These are phyloP conservation scores for Callimorpha dominula DNA, from an alignment of 2,888 invertebrate species.

Conservation along the genomic window DNA sequence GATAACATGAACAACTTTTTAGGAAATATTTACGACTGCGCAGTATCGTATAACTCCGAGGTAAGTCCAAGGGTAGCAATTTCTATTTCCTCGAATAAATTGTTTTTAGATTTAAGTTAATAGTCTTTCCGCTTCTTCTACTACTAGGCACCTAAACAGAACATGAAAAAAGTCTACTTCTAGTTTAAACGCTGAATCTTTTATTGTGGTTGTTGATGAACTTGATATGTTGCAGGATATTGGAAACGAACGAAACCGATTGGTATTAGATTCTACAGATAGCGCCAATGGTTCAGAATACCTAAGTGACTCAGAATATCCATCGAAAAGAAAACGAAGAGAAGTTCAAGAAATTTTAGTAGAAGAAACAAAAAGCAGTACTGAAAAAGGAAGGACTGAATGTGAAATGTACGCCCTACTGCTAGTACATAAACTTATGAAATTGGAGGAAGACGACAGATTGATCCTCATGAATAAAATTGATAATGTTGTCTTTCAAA, in stretches of 20 bases:
- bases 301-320: not conserved
- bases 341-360: not conserved
- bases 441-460: slow-evolving; percentile 10
- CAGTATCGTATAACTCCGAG: too few relatives aligned
- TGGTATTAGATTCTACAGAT: not conserved
- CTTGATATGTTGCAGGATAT: not conserved
- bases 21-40: too few relatives aligned
- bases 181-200: not conserved
- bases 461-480: slow-evolving; percentile 11
- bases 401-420: slow-evolving; percentile 4
- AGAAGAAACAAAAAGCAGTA: not conserved
- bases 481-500: slow-evolving; percentile 9
- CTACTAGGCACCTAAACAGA: too few relatives aligned
- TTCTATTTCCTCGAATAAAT: too few relatives aligned
- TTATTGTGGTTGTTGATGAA: not conserved
- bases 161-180: too few relatives aligned
- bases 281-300: not conserved
- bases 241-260: not conserved
- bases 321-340: not conserved
- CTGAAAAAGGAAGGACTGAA: not conserved
- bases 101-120: too few relatives aligned
- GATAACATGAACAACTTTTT: too few relatives aligned
- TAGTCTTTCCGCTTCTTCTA: too few relatives aligned
- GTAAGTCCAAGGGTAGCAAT: too few relatives aligned
- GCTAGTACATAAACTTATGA: slow-evolving; percentile 8